Evolutionary conservation across 1,140 invertebrate genomes (phyloP), one percentile per base, ranked within the genome.

Genomic region (Bombus pascuorum): DNA sequence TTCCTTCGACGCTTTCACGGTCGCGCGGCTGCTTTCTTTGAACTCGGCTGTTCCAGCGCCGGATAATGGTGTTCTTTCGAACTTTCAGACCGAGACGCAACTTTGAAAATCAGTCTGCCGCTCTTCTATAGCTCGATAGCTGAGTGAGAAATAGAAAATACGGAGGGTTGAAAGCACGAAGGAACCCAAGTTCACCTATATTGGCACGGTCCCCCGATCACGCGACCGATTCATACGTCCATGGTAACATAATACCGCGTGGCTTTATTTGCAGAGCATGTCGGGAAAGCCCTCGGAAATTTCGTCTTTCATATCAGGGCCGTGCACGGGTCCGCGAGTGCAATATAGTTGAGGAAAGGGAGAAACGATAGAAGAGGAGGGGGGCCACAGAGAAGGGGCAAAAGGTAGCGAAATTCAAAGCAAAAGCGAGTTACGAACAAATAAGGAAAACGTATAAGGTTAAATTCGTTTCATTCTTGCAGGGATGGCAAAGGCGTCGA

Each of bases 221-320:
- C 34, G 65, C 28, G 59, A n/a, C 39, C 84, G 86, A 88, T 89
- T 92, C 86, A 86, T 90, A 90, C 89, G 66, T 77, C 53, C 71
- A 53, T n/a, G 85, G 89, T 87, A 91, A 90, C 87, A 88, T 88
- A 88, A 90, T 89, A 90, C 89, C 71, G 37, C 65, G 44, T 18
- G 28, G 70, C 32, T 84, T 86, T 87, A 90, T 91, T 91, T 91
- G 81, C 85, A 59, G 77, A 88, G 82, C 89, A 86, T 89, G 88
- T 89, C 86, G 83, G 82, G 86, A 80, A 74, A 76, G 65, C 84
- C 90, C 82, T 89, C 39, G 72, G 89, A 89, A 86, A 90, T 90
- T 90, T 90, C 71, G 76, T 78, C 87, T 89, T 88, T 81, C 80
- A 81, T 76, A 75, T 85, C 59, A 66, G 42, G 68, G 59, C n/a